Conservation (phyloP, 23 tunicate species). For the Botrylloides violaceus region DNA sequence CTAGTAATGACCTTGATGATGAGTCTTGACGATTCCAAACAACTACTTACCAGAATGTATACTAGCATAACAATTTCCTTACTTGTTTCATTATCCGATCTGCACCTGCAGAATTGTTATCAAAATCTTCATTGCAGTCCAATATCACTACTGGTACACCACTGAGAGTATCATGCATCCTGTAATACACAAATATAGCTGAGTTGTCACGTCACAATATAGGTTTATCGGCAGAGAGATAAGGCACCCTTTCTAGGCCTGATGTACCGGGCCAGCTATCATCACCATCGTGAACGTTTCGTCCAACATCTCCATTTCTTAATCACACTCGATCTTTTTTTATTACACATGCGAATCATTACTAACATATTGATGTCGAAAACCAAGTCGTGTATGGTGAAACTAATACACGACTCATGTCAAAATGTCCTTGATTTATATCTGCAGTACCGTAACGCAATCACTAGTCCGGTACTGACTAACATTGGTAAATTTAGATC, state of each 20-base stretch:
- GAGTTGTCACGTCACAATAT: not conserved
- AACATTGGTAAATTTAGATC: too few relatives aligned
- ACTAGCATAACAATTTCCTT: not conserved
- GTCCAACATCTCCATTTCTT: not conserved
- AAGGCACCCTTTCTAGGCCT: not conserved
- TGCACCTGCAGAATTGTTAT: conserved; percentile 24
- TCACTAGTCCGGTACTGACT: too few relatives aligned
- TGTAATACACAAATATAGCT: not conserved
- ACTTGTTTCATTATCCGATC: conserved; percentile 46
- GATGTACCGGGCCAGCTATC: not conserved
- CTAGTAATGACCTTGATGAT: too few relatives aligned
- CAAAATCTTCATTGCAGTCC: conserved; percentile 76
- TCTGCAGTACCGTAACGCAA: too few relatives aligned
- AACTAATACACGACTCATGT: too few relatives aligned
- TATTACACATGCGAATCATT: not conserved
- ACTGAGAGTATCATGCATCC: conserved; percentile 41
- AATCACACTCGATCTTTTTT: not conserved
- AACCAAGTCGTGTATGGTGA: too few relatives aligned
- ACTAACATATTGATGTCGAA: too few relatives aligned
- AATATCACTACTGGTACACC: conserved; percentile 55
- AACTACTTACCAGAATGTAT: too few relatives aligned
- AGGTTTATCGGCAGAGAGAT: not conserved
- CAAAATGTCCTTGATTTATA: too few relatives aligned
- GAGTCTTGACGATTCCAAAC: too few relatives aligned
- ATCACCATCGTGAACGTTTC: too few relatives aligned